Conservation (phyloP, 2,797 vertebrate species). For the Kryptopterus vitreolus region DNA sequence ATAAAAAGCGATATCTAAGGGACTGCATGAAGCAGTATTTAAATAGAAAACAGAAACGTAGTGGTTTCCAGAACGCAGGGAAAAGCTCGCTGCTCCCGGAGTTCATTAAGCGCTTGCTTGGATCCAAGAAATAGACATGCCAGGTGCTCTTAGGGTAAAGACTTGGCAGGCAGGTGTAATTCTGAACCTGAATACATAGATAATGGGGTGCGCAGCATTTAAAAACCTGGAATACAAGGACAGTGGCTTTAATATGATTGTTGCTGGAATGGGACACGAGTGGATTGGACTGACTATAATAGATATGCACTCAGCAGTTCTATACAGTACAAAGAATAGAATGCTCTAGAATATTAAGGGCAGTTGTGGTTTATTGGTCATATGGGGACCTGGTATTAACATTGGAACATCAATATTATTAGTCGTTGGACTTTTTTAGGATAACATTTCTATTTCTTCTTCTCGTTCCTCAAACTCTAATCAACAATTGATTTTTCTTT, state of each 20-base stretch:
- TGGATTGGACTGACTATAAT: neutral
- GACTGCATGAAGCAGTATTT: neutral
- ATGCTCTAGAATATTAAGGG: too few species aligned
- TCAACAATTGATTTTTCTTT: neutral
- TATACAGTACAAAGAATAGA: neutral
- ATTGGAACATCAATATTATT: too few species aligned
- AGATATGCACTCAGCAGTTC: neutral
- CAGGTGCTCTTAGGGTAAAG: neutral
- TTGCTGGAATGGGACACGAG: neutral
- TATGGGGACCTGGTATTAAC: neutral
- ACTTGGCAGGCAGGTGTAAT: neutral
- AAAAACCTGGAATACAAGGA: neutral
- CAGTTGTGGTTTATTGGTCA: too few species aligned
- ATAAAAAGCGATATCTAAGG: neutral
- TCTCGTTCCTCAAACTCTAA: neutral
- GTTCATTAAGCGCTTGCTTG: neutral
- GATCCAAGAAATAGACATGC: neutral
- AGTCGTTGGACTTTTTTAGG: neutral
- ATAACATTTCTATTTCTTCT: neutral
- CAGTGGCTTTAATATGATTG: neutral
- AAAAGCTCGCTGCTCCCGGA: neutral
- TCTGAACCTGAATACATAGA: constrained; percentile 2
- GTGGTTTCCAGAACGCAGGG: neutral
- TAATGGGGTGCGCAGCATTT: neutral
- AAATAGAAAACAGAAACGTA: neutral